A percentile compares a stretch with the other conserved stretches of the same genome.
phyloP scores from a whole-genome alignment of 2,888 invertebrate species.

The Bellardia pandia region DNA sequence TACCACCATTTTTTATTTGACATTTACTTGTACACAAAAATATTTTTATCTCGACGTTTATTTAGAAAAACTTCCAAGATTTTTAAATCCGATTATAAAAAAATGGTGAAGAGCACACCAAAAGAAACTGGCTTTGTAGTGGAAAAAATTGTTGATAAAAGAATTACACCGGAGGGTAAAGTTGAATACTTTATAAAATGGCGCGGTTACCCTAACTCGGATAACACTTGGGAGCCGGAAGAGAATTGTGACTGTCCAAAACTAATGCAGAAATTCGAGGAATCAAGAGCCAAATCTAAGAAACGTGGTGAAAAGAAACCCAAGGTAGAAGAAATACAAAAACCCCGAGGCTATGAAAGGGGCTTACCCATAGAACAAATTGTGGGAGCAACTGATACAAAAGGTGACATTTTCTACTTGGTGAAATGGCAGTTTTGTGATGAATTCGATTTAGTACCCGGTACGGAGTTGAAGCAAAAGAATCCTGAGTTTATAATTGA shows the following conservation, averaged over 20 bases:
- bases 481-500: conserved; percentile 87
- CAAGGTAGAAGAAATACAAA: conserved; percentile 86
- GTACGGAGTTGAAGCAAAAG: conserved; percentile 86
- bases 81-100: conserved; percentile 56
- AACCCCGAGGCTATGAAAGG: conserved; percentile 90
- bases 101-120: conserved; percentile 79
- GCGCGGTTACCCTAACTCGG: conserved; percentile 92
- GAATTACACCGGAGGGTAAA: conserved; percentile 88
- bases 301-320: conserved; percentile 85
- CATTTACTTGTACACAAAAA: conserved; percentile 40
- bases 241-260: conserved; percentile 96
- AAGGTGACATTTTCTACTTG: conserved; percentile 93
- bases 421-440: conserved; percentile 93
- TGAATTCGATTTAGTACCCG: conserved; percentile 88
- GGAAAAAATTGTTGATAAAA: conserved; percentile 94
- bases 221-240: conserved; percentile 98
- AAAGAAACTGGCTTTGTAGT: conserved; percentile 89
- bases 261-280: conserved; percentile 93
- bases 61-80: conserved; percentile 36
- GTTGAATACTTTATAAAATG: conserved; percentile 90
- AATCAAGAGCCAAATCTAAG: conserved; percentile 86
- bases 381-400: conserved; percentile 95
- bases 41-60: background rate
- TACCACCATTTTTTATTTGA: background rate
- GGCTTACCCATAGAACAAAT: conserved; percentile 93